Evolutionary conservation across 2,113 vertebrate species (phyloP).

Genomic region (Halcyon malimbica): DNA sequence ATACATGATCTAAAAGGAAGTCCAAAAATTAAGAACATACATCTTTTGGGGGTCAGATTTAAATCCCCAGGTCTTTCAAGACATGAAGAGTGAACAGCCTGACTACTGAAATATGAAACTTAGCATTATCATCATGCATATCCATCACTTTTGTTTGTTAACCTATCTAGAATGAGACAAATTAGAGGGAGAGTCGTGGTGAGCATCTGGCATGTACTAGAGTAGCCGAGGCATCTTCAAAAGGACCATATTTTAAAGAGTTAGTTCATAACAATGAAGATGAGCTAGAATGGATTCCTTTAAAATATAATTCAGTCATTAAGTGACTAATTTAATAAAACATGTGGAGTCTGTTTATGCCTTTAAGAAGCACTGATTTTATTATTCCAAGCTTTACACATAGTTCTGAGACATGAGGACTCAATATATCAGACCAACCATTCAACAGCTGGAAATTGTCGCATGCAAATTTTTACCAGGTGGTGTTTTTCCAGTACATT

Average conservation of each 20-base stretch:
- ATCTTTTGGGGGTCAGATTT: constrained; percentile 52
- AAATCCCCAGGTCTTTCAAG: constrained; percentile 51
- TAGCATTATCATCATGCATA: constrained; percentile 32
- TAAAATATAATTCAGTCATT: constrained; percentile 6
- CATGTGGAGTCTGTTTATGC: constrained; percentile 1
- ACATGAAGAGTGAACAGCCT: constrained; percentile 27
- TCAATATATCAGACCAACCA: not conserved
- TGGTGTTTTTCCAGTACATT: not conserved
- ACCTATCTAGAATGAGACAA: constrained; percentile 12
- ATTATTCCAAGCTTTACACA: constrained; percentile 20
- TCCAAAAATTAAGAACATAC: constrained; percentile 59
- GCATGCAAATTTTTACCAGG: constrained; percentile 7
- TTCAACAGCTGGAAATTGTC: not conserved
- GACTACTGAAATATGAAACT: constrained; percentile 63
- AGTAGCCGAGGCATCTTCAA: not conserved
- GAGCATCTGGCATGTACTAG: constrained; percentile 23
- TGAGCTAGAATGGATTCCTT: not conserved
- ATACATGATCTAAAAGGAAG: constrained; percentile 70
- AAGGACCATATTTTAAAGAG: constrained; percentile 13
- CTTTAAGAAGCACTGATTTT: constrained; percentile 3
- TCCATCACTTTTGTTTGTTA: constrained; percentile 57
- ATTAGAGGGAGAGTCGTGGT: not conserved
- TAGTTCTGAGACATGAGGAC: not conserved
- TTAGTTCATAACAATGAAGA: not conserved
- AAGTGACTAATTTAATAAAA: constrained; percentile 14